Base-by-base conservation (phyloP, 2,888 invertebrate species). In the Drosophila pseudotakahashii region DNA sequence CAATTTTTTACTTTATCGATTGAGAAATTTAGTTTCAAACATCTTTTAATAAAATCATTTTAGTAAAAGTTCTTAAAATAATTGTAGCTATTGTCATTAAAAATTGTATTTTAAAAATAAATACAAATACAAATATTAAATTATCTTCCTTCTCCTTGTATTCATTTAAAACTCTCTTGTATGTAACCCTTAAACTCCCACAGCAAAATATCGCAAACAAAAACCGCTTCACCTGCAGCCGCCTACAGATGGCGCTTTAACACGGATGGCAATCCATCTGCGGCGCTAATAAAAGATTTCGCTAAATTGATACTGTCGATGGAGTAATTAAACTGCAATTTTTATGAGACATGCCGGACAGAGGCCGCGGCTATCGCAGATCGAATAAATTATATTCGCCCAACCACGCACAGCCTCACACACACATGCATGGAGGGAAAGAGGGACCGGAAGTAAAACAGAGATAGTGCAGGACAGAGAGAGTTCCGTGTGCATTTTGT, bases 271-370 rank as follows among this genome's bases (percentile, higher is more conserved):
- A 90, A 91, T 91, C 89, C 91, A 91, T 91, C 91, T 91, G 75
- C 37, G 42, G 62, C 67, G 62, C 88, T 89, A 89, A 88, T 85
- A 88, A 85, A 89, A 90, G 91, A 91, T 91, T 85, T 82, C 85
- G 78, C 85, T 81, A 84, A 87, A 80, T 85, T 78, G 91, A 92
- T 91, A 92, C 90, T 92, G 92, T 91, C 91, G 90, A 90, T 91
- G 88, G 89, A 91, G 92, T 91, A 91, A 91, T 91, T 91, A 91
- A 92, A 91, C 84, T 87, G 90, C 91, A 91, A 91, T 92, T 91
- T 91, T 91, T 91, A 90, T 91, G 91, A 90, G 90, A 88, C 89
- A 89, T 89, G 89, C 90, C 82, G 89, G 90, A 91, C 91, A 90
- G 90, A 87, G 86, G 83, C 88, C 79, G 79, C 54, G 64, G 80